These are phyloP conservation scores for Clavelina lepadiformis DNA, from an alignment of 23 tunicate species.

Conservation along the genomic window DNA sequence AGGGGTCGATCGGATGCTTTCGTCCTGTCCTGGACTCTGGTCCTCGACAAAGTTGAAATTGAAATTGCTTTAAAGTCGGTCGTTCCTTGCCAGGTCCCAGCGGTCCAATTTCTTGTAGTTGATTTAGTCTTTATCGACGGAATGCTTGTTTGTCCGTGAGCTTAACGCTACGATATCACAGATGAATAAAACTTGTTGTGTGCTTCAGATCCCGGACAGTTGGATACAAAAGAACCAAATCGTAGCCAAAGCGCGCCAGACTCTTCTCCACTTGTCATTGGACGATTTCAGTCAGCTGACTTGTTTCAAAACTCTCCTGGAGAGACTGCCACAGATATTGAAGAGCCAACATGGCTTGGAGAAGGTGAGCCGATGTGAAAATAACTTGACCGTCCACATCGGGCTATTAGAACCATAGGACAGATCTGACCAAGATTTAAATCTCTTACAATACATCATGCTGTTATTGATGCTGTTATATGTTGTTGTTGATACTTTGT, in stretches of 20 bases:
- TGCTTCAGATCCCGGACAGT: slow-evolving; percentile 8
- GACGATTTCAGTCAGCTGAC: slow-evolving; percentile 23
- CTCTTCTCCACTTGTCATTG: background rate
- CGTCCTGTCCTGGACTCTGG: too few species aligned
- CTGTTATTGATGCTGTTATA: background rate
- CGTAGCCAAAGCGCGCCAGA: slow-evolving; percentile 32
- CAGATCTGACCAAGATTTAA: background rate
- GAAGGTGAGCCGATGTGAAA: slow-evolving; percentile 29
- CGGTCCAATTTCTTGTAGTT: too few species aligned
- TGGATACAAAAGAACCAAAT: slow-evolving; percentile 30
- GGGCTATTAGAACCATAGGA: background rate
- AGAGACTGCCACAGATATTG: slow-evolving; percentile 35
- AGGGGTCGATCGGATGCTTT: background rate
- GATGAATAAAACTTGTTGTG: background rate
- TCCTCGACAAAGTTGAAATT: background rate
- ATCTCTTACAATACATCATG: background rate
- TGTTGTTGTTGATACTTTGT: background rate
- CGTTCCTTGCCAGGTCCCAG: slow-evolving; percentile 2
- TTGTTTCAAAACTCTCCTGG: slow-evolving; percentile 40
- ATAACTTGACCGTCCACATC: background rate
- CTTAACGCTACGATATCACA: background rate
- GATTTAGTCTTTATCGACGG: too few species aligned
- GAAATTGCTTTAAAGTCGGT: background rate
- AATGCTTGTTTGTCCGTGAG: too few species aligned
- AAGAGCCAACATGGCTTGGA: slow-evolving; percentile 46